These are phyloP conservation scores for Dromas ardeola DNA, from an alignment of 2,113 vertebrate genomes.

Conservation along the genomic window DNA sequence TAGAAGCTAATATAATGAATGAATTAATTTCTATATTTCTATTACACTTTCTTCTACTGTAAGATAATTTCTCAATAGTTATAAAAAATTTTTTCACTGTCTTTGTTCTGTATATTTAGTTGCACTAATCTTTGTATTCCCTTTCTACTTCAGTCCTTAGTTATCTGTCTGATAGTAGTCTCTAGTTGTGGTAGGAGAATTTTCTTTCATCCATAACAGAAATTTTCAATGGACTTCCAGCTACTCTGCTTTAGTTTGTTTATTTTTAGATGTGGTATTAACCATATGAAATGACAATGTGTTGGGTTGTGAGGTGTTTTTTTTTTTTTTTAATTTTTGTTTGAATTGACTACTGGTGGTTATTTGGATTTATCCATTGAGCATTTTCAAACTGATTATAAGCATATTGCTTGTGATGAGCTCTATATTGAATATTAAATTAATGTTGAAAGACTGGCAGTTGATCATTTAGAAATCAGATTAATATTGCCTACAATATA, in stretches of 20 bases:
- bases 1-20: neutral
- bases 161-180: neutral
- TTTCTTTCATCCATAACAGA: neutral
- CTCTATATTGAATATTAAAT: neutral
- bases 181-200: neutral
- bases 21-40: neutral
- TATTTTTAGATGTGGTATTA: neutral
- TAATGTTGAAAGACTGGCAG: neutral
- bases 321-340: neutral
- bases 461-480: neutral
- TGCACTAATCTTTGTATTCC: neutral
- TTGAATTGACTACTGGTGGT: neutral
- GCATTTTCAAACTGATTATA: neutral
- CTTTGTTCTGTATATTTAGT: neutral
- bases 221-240: neutral
- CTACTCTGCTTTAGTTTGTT: neutral
- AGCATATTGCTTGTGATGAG: neutral
- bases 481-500: neutral
- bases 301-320: neutral
- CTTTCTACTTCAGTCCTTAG: neutral
- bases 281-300: neutral
- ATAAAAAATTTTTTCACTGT: fast-evolving
- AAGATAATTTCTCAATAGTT: neutral
- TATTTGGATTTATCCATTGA: neutral
- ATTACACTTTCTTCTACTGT: neutral